Base-by-base conservation (phyloP, 1,140 invertebrate species). In the Drosophila paulistorum region DNA sequence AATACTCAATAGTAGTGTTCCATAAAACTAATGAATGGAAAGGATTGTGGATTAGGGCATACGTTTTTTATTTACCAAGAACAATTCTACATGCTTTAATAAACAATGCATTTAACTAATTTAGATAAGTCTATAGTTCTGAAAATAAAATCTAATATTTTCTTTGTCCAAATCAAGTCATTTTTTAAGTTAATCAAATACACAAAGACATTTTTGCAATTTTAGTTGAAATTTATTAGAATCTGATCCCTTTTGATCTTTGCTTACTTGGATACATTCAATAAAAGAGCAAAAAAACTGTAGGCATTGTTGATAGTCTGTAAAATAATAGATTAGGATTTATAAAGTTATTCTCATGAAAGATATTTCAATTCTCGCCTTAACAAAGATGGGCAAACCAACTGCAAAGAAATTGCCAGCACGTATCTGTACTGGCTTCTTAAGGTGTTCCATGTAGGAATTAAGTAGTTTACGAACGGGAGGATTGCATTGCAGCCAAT, bases 301-400 rank as follows among this genome's bases (percentile, higher is more conserved):
- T 91, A 91, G 7, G 90, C 78, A 71, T 91, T 91, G 37, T 91
- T 89, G 30, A 87, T 89, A 45, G 84, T 87, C 84, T 87, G 65
- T 1, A 72, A 72, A 3, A n/a, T 2, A 33, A 55, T 3, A 20
- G 11, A 54, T 9, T 3, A 14, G 0, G 1, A 41, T 48, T 26
- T 64, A 23, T 26, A 33, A 30, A 30, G 30, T 7, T 7, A 0
- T 26, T 0, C 9, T 7, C 20, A 10, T 10, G 26, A 7, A 2
- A 14, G 1, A 0, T 1, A 10, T 20, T 13, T 41, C 11, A 7
- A 20, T 7, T 23, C 4, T 9, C 14, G 90, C 90, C 80, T 91
- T 91, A 1, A 86, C 79, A 20, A 91, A 91, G 41, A 87, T 84
- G 2, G 90, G 90, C 30, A 91, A 57, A 13, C 90, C 90, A 42